These are phyloP conservation scores for Pristionchus exspectatus DNA, from an alignment of 2,888 invertebrate species.

Conservation along the genomic window DNA sequence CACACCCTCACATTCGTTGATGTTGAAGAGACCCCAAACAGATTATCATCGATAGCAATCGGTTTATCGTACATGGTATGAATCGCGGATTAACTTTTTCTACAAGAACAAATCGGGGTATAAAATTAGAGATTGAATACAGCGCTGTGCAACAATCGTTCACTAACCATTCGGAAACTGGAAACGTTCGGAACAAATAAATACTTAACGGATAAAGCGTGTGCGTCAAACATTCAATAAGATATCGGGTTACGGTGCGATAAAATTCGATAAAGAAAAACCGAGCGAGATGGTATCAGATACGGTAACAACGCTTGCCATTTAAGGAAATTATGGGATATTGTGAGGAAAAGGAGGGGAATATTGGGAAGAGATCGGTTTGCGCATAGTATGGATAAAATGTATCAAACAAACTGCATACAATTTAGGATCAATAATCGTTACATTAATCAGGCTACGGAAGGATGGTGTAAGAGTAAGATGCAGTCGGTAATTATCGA, in stretches of 20 bases:
- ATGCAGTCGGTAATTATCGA: neutral
- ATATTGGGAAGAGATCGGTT: conserved; percentile 34
- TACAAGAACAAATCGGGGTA: neutral
- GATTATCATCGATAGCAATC: neutral
- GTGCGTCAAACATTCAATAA: neutral
- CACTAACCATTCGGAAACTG: conserved; percentile 6
- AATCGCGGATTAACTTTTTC: neutral
- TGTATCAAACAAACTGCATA: neutral
- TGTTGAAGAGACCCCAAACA: too few species aligned
- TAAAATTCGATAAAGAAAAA: neutral
- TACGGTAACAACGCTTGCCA: neutral
- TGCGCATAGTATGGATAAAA: neutral
- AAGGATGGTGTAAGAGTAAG: too few species aligned
- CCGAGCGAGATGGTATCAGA: neutral
- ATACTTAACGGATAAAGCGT: conserved; percentile 33
- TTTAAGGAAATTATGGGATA: neutral
- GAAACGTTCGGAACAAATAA: neutral
- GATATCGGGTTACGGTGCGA: neutral
- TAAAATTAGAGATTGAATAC: neutral
- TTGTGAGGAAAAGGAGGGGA: conserved; percentile 7
- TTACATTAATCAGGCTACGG: too few species aligned
- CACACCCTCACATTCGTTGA: too few species aligned
- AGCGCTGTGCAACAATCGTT: neutral
- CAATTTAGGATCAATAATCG: neutral
- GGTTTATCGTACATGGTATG: conserved; percentile 16